Percentiles rank a stretch among this genome's conserved stretches.
These are phyloP conservation scores for Lates japonicus DNA, from an alignment of 2,797 vertebrate genomes.

Conservation along the genomic window DNA sequence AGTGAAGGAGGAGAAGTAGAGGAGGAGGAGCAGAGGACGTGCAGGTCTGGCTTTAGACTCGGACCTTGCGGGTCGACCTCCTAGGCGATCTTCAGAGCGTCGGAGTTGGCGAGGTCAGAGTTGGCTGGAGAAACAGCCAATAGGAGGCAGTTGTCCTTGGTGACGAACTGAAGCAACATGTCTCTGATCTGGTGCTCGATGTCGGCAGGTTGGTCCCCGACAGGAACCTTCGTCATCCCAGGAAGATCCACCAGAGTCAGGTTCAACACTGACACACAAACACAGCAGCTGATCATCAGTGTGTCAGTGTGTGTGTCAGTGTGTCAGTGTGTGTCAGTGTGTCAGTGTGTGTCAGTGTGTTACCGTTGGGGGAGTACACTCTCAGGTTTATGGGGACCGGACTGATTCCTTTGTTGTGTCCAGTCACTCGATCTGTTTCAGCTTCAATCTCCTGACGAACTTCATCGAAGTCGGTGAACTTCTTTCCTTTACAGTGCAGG, in stretches of 20 bases:
- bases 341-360: constrained; percentile 38
- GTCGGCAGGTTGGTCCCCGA: constrained; percentile 94
- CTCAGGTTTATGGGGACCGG: constrained; percentile 96
- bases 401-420: constrained; percentile 96
- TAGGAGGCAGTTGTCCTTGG: constrained; percentile 96
- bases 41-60: not conserved
- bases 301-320: not conserved
- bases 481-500: constrained; percentile 96
- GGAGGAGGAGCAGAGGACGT: not conserved
- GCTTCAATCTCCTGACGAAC: constrained; percentile 95
- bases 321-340: not conserved
- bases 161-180: constrained; percentile 97
- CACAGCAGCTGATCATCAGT: not conserved
- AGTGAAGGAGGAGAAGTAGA: too few relatives aligned
- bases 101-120: constrained; percentile 96
- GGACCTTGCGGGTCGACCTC: constrained; percentile 96
- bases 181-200: constrained; percentile 96
- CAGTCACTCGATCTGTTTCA: constrained; percentile 93
- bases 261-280: constrained; percentile 88
- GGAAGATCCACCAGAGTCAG: constrained; percentile 95
- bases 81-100: constrained; percentile 96
- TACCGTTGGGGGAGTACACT: constrained; percentile 94
- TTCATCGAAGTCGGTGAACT: constrained; percentile 95
- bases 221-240: constrained; percentile 96
- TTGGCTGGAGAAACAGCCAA: constrained; percentile 96